phyloP scores from a whole-genome alignment of 53 echinoderm and acorn worm species.

The Arbacia lixula region DNA sequence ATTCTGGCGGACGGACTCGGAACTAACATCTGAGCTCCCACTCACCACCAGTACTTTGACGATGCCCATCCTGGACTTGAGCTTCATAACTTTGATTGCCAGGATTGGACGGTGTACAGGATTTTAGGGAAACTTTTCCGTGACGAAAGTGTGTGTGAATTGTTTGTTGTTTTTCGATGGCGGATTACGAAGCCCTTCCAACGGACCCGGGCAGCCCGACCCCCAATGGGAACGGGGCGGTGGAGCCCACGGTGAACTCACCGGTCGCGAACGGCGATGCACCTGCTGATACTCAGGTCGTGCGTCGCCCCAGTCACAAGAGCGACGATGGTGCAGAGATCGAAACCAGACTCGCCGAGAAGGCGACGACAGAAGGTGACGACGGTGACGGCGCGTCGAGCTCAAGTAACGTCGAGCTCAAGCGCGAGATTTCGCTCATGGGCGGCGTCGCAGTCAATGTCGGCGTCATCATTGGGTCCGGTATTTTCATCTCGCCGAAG shows the following conservation, averaged over 20 bases:
- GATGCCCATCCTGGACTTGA: no score
- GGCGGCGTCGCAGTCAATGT: slow-evolving; percentile 88
- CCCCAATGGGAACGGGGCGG: not conserved
- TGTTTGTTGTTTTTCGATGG: no score
- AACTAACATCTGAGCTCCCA: no score
- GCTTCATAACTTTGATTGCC: no score
- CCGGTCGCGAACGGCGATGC: not conserved
- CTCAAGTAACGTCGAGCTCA: slow-evolving; percentile 54
- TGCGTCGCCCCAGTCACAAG: not conserved
- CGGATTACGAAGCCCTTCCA: no score
- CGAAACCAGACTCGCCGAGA: slow-evolving; percentile 40
- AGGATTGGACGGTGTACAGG: no score
- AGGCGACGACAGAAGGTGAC: not conserved
- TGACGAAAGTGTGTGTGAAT: no score
- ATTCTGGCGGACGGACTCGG: no score
- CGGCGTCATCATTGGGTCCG: slow-evolving; percentile 91
- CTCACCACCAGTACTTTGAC: no score
- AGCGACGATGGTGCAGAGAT: not conserved
- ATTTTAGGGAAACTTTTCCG: no score
- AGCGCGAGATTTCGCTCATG: slow-evolving; percentile 70
- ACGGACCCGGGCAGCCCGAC: slow-evolving; percentile 6
- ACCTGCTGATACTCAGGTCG: slow-evolving; percentile 17
- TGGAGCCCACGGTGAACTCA: slow-evolving; percentile 12
- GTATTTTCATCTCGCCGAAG: slow-evolving; percentile 89
- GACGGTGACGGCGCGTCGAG: not conserved